Base-by-base conservation (phyloP, 2,888 invertebrate species). In the Cryptocephalus primarius region DNA sequence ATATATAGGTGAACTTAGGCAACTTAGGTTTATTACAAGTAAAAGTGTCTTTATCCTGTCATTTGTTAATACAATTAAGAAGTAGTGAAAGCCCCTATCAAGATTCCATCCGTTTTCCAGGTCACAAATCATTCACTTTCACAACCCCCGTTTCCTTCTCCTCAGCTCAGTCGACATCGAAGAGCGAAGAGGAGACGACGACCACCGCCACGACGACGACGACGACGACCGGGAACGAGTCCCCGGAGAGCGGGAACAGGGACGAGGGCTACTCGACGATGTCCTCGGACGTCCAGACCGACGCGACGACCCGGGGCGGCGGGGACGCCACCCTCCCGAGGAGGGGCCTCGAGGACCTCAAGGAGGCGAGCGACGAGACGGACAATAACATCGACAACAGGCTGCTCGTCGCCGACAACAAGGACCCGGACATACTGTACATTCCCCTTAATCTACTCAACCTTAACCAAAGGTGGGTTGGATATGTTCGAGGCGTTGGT, bases 241-340 rank as follows among this genome's bases (percentile, higher is more conserved):
- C 84, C 50, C 84, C 84, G 0, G 84, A 84, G 60, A 83, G 83
- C 58, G 83, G 83, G 39, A 84, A 84, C 55, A 77, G 85, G 56
- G 87, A 87, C 72, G 87, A 87, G 65, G 87, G 86, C 12, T 87
- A 87, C 68, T 86, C 86, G 49, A 87, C 87, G 4, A 87, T 87
- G 86, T 86, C 86, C 9, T 85, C 85, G 52, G 87, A 87, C 63
- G 84, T 85, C 1, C 85, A 86, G 66, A 82, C 82, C 1, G 84
- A 84, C 59, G 80, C 81, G 1, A 79, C 79, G 1, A 6, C 4
- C 11, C 61, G 72, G 36, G 60, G 62, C 33, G 77, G 77, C 40
- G 69, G 69, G 44, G 79, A 78, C 48, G 78, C 78, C 59, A 61
- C 59, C 0, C 48, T 60, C 42, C 54, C 58, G 22, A 52, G 58